Evolutionary conservation across 2,888 invertebrate genomes (phyloP).

Genomic region (Sylvicola fuscatus): DNA sequence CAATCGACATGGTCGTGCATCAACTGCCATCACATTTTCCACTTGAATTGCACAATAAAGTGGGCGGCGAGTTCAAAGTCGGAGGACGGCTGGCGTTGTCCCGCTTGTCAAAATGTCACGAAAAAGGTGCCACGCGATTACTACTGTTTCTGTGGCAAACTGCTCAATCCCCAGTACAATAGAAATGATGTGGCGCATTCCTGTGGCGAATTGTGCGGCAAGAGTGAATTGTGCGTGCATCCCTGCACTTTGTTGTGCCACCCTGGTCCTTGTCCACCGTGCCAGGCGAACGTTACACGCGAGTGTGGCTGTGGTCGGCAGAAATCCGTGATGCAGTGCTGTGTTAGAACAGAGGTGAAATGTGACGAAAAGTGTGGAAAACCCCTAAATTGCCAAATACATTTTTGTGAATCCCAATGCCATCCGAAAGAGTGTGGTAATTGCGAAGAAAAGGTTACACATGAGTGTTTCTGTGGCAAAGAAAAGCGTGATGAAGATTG

Average conservation of each 20-base stretch:
- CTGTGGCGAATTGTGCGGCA: conserved; percentile 71
- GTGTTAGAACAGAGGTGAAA: conserved; percentile 43
- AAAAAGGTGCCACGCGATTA: conserved; percentile 58
- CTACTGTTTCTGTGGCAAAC: conserved; percentile 77
- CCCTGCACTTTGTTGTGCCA: conserved; percentile 71
- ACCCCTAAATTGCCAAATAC: conserved; percentile 52
- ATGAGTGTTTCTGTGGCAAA: conserved; percentile 54
- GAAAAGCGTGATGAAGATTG: conserved; percentile 39
- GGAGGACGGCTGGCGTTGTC: conserved; percentile 83
- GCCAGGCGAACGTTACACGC: conserved; percentile 50
- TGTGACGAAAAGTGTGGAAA: conserved; percentile 60
- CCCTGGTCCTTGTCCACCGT: conserved; percentile 88
- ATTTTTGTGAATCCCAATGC: conserved; percentile 51
- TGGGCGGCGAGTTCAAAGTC: conserved; percentile 76
- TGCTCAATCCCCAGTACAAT: conserved; percentile 50
- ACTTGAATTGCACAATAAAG: conserved; percentile 71
- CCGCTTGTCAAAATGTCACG: conserved; percentile 78
- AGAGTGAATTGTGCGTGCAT: conserved; percentile 33
- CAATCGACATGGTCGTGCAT: conserved; percentile 80
- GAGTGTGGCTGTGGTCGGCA: conserved; percentile 63
- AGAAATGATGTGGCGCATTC: conserved; percentile 70
- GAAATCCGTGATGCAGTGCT: conserved; percentile 46
- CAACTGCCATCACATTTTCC: conserved; percentile 83
- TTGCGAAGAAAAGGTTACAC: conserved; percentile 44
- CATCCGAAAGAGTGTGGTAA: conserved; percentile 58